Conservation (phyloP, 2,113 vertebrate genomes). For the Salvator merianae region DNA sequence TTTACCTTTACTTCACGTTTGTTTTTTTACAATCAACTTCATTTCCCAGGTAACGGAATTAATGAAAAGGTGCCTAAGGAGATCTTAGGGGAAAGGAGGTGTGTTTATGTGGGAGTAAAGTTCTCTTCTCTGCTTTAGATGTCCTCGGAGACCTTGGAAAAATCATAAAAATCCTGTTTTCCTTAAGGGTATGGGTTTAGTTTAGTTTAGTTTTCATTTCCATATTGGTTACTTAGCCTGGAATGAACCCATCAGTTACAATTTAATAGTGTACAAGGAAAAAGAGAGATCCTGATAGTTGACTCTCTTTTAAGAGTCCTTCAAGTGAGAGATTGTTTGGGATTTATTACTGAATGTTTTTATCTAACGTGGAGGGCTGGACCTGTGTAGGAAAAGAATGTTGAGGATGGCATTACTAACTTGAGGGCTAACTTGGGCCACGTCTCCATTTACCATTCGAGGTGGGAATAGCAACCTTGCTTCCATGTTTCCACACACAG, state of each 20-base stretch:
- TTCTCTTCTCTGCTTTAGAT: background rate
- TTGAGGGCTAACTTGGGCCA: background rate
- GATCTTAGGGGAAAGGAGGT: no score
- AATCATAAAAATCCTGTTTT: background rate
- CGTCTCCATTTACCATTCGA: no score
- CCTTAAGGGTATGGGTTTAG: background rate
- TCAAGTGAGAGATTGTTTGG: background rate
- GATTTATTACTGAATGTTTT: background rate
- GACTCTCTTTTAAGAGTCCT: no score
- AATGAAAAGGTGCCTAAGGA: background rate
- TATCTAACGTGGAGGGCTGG: background rate
- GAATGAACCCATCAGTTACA: background rate
- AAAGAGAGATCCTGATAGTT: no score
- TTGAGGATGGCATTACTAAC: background rate
- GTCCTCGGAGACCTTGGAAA: background rate
- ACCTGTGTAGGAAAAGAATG: background rate
- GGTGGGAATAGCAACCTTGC: no score
- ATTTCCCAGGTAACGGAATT: background rate
- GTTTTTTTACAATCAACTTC: background rate
- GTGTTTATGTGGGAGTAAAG: background rate
- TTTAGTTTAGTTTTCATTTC: background rate
- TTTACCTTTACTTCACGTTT: conserved; percentile 11
- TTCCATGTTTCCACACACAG: no score
- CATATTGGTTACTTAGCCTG: background rate
- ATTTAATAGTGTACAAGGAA: background rate